phyloP scores from a whole-genome alignment of 2,797 vertebrate species.

The Orestias chungarensis region DNA sequence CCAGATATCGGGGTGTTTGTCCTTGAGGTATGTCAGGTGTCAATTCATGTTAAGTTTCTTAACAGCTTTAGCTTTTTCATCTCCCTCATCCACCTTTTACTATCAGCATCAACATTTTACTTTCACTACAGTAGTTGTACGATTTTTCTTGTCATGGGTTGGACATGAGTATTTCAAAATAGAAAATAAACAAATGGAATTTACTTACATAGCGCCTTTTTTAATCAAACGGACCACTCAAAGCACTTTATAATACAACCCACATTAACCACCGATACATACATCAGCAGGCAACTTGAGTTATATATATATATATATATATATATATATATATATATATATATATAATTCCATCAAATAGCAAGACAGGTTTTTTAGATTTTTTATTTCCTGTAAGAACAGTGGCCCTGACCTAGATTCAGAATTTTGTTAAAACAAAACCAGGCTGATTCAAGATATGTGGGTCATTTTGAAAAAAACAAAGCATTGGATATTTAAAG shows the following conservation, averaged over 20 bases:
- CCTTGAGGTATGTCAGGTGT: neutral
- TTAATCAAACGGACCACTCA: too few species aligned
- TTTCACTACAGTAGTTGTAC: neutral
- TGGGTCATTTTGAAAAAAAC: neutral
- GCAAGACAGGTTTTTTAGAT: too few species aligned
- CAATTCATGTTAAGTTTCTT: neutral
- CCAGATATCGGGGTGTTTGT: neutral
- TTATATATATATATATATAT: too few species aligned
- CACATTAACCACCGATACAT: too few species aligned
- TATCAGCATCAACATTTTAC: neutral
- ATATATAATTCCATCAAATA: too few species aligned
- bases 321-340: too few species aligned
- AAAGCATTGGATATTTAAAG: neutral
- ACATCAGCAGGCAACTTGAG: too few species aligned
- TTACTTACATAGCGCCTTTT: too few species aligned
- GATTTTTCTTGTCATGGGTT: neutral
- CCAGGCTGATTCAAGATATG: neutral
- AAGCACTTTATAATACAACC: too few species aligned
- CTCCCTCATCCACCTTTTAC: neutral
- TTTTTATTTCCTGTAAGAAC: too few species aligned
- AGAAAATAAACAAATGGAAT: neutral
- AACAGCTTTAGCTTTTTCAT: neutral
- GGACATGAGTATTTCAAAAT: neutral
- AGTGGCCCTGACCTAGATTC: too few species aligned
- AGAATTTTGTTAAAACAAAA: neutral